Conservation (phyloP, 2,797 vertebrate species). For the Phataginus tricuspis region DNA sequence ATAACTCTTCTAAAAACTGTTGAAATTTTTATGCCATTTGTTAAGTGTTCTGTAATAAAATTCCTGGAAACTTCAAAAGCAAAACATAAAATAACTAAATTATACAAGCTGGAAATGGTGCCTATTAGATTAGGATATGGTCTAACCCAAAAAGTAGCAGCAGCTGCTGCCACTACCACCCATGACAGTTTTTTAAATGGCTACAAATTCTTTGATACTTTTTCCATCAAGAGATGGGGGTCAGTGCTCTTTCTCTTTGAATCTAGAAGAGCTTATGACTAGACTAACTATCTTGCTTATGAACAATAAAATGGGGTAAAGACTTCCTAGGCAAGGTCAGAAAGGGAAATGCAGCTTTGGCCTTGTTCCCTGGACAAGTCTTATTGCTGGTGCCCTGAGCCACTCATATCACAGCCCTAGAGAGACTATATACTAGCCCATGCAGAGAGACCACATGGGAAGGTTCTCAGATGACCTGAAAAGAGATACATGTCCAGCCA, state of each 20-base stretch:
- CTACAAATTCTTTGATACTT: slow-evolving; percentile 11
- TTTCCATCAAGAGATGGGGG: neutral
- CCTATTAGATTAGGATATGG: slow-evolving; percentile 10
- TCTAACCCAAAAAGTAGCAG: neutral
- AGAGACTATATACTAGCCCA: neutral
- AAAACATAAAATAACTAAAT: slow-evolving; percentile 32
- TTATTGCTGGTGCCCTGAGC: neutral
- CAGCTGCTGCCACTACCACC: neutral
- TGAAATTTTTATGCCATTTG: slow-evolving; percentile 28
- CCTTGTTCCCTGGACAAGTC: neutral
- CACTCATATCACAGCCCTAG: neutral
- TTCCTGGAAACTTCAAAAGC: neutral
- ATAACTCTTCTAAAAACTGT: neutral
- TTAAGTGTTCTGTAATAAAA: slow-evolving; percentile 49
- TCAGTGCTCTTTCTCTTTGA: neutral
- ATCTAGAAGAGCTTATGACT: neutral
- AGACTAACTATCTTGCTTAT: slow-evolving; percentile 8
- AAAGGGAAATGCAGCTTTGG: neutral
- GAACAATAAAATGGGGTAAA: neutral
- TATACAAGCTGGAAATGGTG: neutral
- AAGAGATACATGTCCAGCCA: neutral
- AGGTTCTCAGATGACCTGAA: neutral
- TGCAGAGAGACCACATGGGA: neutral
- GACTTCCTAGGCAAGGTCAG: neutral
- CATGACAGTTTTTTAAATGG: slow-evolving; percentile 40